Evolutionary conservation across 2,113 vertebrate genomes (phyloP).

Genomic region (Caracal caracal): DNA sequence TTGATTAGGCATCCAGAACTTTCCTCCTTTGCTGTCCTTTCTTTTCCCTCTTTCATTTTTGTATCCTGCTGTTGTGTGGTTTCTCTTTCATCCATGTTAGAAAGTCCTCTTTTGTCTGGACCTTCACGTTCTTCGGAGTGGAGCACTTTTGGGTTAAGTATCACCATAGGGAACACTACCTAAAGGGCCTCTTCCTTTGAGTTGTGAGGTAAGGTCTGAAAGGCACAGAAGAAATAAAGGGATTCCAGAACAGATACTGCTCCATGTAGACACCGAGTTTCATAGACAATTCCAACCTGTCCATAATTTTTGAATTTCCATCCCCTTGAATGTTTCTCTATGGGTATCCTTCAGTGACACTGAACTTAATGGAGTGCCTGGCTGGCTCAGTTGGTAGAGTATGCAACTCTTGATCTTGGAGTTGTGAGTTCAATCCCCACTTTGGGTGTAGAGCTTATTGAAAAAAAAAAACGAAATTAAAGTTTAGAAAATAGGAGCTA

Average conservation of each 20-base stretch:
- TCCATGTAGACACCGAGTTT: background rate
- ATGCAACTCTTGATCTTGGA: background rate
- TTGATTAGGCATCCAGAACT: background rate
- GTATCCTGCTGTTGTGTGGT: background rate
- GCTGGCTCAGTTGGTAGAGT: background rate
- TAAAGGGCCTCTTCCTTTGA: background rate
- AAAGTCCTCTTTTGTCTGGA: background rate
- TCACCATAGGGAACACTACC: background rate
- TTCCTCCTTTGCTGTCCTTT: background rate
- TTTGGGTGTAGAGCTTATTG: background rate
- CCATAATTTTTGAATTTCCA: background rate
- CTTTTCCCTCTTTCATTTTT: background rate
- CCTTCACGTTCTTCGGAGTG: background rate
- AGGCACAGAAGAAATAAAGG: fast-evolving
- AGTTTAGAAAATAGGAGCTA: background rate
- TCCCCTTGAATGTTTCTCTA: background rate
- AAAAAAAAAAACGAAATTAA: background rate
- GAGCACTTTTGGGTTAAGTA: background rate
- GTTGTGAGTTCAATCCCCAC: background rate
- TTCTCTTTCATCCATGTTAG: background rate
- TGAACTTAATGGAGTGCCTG: background rate
- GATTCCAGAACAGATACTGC: fast-evolving
- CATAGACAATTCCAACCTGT: background rate
- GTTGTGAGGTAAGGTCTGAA: background rate
- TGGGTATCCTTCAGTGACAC: background rate